These are phyloP conservation scores for Anniella stebbinsi DNA, from an alignment of 2,797 vertebrate genomes.

Conservation along the genomic window DNA sequence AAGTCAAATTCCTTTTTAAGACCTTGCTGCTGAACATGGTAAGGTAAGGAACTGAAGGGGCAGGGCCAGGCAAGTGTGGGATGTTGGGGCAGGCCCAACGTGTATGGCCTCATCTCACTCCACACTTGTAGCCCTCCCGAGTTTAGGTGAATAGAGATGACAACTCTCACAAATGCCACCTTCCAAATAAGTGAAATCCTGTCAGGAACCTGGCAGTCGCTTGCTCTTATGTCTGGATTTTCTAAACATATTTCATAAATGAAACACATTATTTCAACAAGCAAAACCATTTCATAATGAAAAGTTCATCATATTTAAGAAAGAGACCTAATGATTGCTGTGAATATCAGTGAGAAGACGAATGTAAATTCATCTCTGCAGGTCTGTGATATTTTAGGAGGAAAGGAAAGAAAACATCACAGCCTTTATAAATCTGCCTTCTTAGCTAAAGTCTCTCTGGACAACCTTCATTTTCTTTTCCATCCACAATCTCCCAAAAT, in stretches of 20 bases:
- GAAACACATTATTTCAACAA: neutral
- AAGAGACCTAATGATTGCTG: neutral
- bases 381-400: neutral
- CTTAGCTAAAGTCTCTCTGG: conserved; percentile 13
- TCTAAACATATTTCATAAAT: neutral
- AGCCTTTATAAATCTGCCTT: neutral
- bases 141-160: neutral
- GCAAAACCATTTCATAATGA: neutral
- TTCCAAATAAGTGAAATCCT: neutral
- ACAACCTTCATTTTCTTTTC: conserved; percentile 13
- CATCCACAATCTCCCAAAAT: neutral
- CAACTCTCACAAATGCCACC: neutral
- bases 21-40: too few relatives aligned
- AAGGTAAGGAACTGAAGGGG: too few relatives aligned
- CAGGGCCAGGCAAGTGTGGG: too few relatives aligned
- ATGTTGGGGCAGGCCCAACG: too few relatives aligned
- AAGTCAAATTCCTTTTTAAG: too few relatives aligned
- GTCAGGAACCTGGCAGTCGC: neutral
- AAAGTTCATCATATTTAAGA: neutral
- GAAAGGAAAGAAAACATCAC: neutral
- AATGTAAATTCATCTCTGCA: neutral
- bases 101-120: too few relatives aligned
- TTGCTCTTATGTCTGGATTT: neutral
- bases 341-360: neutral
- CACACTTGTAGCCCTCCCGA: too few relatives aligned